A percentile compares a stretch with the other conserved stretches of the same genome.
phyloP scores from a whole-genome alignment of 2,797 vertebrate species.

The Benthosema pterotum region DNA sequence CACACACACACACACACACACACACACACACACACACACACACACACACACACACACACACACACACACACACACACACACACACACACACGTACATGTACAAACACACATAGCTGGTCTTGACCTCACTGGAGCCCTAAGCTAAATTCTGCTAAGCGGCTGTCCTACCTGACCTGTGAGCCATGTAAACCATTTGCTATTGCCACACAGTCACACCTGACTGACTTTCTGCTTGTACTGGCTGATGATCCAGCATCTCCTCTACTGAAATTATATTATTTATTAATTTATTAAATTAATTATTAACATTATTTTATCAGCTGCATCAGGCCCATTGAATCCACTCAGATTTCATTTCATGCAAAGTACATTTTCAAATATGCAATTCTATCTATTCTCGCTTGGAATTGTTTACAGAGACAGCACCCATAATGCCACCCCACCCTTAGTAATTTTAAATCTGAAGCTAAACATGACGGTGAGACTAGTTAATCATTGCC shows the following conservation, averaged over 20 bases:
- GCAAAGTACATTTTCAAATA: too few relatives aligned
- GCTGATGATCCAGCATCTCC: not conserved
- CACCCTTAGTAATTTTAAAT: too few relatives aligned
- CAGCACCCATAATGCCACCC: not conserved
- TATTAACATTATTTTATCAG: too few relatives aligned
- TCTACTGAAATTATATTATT: not conserved
- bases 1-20: too few relatives aligned
- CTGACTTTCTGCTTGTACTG: not conserved
- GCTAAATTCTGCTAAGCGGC: slow-evolving; percentile 1
- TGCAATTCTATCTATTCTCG: too few relatives aligned
- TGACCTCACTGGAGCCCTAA: not conserved
- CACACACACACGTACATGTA: too few relatives aligned
- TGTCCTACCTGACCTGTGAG: slow-evolving; percentile 2
- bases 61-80: too few relatives aligned
- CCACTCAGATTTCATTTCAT: too few relatives aligned
- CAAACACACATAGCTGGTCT: not conserved
- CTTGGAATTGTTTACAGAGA: not conserved
- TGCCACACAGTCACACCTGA: not conserved
- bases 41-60: too few relatives aligned
- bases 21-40: too few relatives aligned
- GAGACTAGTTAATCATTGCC: not conserved
- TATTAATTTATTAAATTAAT: too few relatives aligned
- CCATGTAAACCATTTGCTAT: slow-evolving; percentile 2
- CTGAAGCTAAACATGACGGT: not conserved
- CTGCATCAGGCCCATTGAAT: too few relatives aligned